These are phyloP conservation scores for Cryptotermes secundus DNA, from an alignment of 1,140 invertebrate species.

Conservation along the genomic window DNA sequence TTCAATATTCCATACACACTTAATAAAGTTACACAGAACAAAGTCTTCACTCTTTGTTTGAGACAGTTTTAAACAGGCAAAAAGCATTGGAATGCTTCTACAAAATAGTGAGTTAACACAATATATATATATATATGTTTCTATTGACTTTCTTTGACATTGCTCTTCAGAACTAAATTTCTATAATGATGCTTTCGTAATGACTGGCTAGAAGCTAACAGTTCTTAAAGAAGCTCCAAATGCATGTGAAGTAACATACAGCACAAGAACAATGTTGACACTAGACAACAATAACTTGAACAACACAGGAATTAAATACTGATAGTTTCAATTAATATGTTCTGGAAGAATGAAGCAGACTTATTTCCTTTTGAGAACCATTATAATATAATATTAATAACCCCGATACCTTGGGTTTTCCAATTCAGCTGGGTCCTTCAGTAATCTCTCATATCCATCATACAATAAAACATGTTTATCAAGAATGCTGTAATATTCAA, in stretches of 20 bases:
- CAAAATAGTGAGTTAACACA: conserved; percentile 2
- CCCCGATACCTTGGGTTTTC: too few species aligned
- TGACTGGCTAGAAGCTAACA: conserved; percentile 7
- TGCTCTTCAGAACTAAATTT: neutral
- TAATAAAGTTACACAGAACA: neutral
- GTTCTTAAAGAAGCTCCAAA: conserved; percentile 1
- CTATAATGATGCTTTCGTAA: neutral
- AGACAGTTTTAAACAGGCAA: conserved; percentile 11
- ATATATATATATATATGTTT: neutral
- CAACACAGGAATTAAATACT: too few species aligned
- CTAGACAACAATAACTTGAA: too few species aligned
- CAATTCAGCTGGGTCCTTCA: too few species aligned
- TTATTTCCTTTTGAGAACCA: too few species aligned
- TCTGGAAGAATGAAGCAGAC: too few species aligned
- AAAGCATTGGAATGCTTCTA: conserved; percentile 15
- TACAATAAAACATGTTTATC: too few species aligned
- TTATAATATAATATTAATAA: too few species aligned
- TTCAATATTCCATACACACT: neutral
- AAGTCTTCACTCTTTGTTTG: neutral
- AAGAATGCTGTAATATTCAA: neutral
- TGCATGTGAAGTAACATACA: conserved; percentile 15
- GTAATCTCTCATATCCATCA: too few species aligned
- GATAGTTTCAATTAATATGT: too few species aligned
- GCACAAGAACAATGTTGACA: neutral
- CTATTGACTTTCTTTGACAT: conserved; percentile 16